Percentiles rank a stretch among this genome's conserved stretches.
These are phyloP conservation scores for Microcebus tavaratra DNA, from an alignment of 2,113 vertebrate genomes.

Conservation along the genomic window DNA sequence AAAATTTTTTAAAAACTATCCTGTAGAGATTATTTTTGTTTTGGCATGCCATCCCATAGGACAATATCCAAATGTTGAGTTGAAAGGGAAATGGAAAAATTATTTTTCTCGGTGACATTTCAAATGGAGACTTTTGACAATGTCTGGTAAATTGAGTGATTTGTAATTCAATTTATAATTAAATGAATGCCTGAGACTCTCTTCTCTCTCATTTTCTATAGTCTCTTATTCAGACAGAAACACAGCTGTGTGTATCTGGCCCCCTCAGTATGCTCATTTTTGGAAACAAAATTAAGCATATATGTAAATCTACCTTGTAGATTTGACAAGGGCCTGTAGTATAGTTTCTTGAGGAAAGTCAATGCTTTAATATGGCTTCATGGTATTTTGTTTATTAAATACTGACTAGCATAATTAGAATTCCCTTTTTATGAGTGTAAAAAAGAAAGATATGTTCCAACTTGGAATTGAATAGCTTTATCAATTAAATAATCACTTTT, in stretches of 20 bases:
- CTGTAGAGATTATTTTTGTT: not conserved
- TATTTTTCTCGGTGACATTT: not conserved
- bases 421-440: not conserved
- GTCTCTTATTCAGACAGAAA: not conserved
- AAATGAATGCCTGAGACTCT: not conserved
- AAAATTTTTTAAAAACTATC: not conserved
- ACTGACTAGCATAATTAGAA: not conserved
- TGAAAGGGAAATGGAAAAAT: not conserved
- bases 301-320: not conserved
- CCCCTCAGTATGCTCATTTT: not conserved
- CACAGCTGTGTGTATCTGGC: not conserved
- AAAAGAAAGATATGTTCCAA: not conserved
- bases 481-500: not conserved
- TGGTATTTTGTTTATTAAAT: conserved; percentile 6
- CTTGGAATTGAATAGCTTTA: not conserved
- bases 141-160: not conserved
- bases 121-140: not conserved
- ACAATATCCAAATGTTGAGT: not conserved
- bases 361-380: not conserved
- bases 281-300: not conserved
- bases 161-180: conserved; percentile 1
- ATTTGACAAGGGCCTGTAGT: not conserved
- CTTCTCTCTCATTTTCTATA: not conserved
- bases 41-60: not conserved
- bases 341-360: not conserved